These are phyloP conservation scores for Nymphalis polychloros DNA, from an alignment of 2,888 invertebrate genomes.

Conservation along the genomic window DNA sequence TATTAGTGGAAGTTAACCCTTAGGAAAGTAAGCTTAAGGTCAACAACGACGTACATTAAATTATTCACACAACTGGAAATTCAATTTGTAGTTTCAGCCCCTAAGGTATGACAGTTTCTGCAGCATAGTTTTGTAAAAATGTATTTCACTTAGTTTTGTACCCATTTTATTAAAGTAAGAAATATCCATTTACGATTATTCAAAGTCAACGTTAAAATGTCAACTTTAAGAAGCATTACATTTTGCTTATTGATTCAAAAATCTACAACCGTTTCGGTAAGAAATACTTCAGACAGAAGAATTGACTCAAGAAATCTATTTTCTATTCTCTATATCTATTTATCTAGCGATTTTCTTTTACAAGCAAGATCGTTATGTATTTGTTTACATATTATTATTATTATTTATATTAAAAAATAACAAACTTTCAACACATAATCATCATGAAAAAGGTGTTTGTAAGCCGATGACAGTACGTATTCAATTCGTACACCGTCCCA, in stretches of 20 bases:
- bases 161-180: too few relatives aligned
- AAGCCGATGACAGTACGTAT: conserved; percentile 29
- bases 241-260: too few relatives aligned
- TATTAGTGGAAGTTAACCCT: conserved; percentile 18
- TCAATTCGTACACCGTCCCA: conserved; percentile 41
- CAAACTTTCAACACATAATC: conserved; percentile 1
- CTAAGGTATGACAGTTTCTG: conserved; percentile 55
- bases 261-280: too few relatives aligned
- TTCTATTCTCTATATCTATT: too few relatives aligned
- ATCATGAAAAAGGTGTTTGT: conserved; percentile 10
- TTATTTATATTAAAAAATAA: background rate
- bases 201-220: too few relatives aligned
- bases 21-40: conserved; percentile 53
- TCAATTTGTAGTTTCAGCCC: conserved; percentile 67
- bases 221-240: too few relatives aligned
- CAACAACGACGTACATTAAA: conserved; percentile 60
- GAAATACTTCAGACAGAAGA: too few relatives aligned
- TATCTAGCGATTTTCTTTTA: too few relatives aligned
- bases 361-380: too few relatives aligned
- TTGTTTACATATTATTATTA: background rate
- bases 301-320: too few relatives aligned
- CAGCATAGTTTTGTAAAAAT: conserved; percentile 31
- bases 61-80: conserved; percentile 68
- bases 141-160: background rate
- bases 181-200: too few relatives aligned